Evolutionary conservation across 1,140 invertebrate genomes (phyloP).

Genomic region (Cydia pomonella): DNA sequence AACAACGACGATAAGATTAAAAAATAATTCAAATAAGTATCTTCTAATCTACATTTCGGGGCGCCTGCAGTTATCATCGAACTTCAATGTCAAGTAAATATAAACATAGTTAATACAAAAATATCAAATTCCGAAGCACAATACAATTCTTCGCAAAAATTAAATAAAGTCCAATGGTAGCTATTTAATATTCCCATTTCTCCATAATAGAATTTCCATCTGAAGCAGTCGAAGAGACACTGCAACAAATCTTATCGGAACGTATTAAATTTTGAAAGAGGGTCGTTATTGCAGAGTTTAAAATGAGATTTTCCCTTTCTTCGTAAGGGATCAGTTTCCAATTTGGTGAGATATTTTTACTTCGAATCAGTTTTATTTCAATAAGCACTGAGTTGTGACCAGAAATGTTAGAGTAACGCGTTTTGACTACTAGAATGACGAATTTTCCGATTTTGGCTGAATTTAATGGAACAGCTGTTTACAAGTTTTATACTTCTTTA

Average conservation of each 20-base stretch:
- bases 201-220: constrained; percentile 26
- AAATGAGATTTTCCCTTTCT: constrained; percentile 25
- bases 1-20: too few species aligned
- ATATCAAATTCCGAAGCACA: neutral
- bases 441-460: too few species aligned
- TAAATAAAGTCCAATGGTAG: neutral
- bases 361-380: constrained; percentile 14
- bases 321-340: constrained; percentile 23
- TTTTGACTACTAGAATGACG: neutral
- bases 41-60: too few species aligned
- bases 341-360: constrained; percentile 29
- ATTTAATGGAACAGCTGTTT: too few species aligned
- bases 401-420: neutral
- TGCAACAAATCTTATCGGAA: constrained; percentile 24
- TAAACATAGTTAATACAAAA: neutral
- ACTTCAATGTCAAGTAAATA: too few species aligned
- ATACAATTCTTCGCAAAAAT: neutral
- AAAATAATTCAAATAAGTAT: too few species aligned
- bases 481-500: too few species aligned
- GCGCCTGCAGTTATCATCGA: too few species aligned
- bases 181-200: constrained; percentile 13
- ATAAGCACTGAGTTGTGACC: constrained; percentile 24
- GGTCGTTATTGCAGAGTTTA: constrained; percentile 28
- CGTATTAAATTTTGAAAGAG: constrained; percentile 31
- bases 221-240: neutral